A percentile compares a stretch with the other conserved stretches of the same genome.
These are phyloP conservation scores for Drosophila micromelanica DNA, from an alignment of 1,140 invertebrate genomes.

Conservation along the genomic window DNA sequence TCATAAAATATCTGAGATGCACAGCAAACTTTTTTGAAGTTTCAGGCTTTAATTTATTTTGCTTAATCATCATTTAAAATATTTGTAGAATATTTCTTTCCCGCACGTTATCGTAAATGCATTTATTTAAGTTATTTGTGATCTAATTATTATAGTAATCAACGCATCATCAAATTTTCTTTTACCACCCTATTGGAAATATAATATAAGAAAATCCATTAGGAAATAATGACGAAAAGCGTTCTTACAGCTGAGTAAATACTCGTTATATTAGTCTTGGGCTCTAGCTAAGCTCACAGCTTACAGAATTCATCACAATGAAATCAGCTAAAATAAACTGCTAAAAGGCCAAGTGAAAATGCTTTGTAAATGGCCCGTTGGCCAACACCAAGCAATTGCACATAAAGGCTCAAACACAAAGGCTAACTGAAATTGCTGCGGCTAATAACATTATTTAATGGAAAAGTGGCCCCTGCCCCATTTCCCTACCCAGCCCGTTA, in stretches of 20 bases:
- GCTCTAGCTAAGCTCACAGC: slow-evolving; percentile 28
- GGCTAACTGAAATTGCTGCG: slow-evolving; percentile 65
- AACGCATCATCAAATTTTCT: slow-evolving; percentile 19
- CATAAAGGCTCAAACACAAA: slow-evolving; percentile 52
- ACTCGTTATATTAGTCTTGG: slow-evolving; percentile 34
- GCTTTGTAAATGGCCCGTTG: slow-evolving; percentile 40
- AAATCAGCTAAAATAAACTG: slow-evolving; percentile 55
- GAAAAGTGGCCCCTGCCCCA: slow-evolving; percentile 43
- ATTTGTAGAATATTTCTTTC: too few species aligned
- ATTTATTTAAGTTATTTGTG: slow-evolving; percentile 11
- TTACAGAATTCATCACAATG: slow-evolving; percentile 75
- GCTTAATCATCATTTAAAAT: too few species aligned
- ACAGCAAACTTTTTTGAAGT: too few species aligned
- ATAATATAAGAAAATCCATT: slow-evolving; percentile 30
- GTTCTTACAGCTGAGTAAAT: slow-evolving; percentile 51
- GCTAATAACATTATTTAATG: slow-evolving; percentile 78
- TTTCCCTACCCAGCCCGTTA: background rate
- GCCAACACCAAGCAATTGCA: slow-evolving; percentile 31
- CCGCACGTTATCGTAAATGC: background rate
- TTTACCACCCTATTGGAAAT: slow-evolving; percentile 15
- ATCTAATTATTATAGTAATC: slow-evolving; percentile 4
- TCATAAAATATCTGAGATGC: too few species aligned
- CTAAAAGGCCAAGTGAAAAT: slow-evolving; percentile 66
- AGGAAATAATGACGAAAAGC: slow-evolving; percentile 43
- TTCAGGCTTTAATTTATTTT: too few species aligned